Evolutionary conservation across 2,888 invertebrate genomes (phyloP), one percentile per base, ranked within the genome.

Genomic region (Lycia hirtaria): DNA sequence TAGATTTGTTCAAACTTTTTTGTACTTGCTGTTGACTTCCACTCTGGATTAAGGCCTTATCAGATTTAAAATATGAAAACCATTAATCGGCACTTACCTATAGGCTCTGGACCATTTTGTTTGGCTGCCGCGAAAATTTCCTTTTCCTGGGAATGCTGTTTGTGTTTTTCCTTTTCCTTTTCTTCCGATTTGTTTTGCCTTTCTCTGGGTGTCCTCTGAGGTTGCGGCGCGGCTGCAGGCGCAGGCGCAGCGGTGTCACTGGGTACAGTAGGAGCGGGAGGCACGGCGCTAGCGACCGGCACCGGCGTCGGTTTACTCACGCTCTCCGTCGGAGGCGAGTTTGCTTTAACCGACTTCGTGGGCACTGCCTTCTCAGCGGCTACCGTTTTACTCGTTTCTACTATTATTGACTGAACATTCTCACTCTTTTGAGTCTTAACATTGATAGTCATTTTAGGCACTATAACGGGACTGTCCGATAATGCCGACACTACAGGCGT

Each of bases 401-500:
- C 59, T 65, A 76, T 78, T 81, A 85, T 71, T 72, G 83, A 69
- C 71, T 82, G 85, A 65, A 75, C 69, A 65, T 60, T 73, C 61
- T 89, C 91, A 80, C 77, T 83, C 71, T 88, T 91, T 73, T 83
- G 87, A 62, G 75, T 72, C 76, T 88, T 90, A 75, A 79, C 68
- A 75, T 80, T 87, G 63, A 83, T 73, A 77, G 92, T 86, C 81
- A 91, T 81, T 87, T 92, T 93, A 78, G 93, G 92, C 81, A 93
- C 93, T 80, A 94, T 93, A 80, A 94, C 94, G 72, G 94, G 94
- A 70, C 94, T 94, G 75, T 95, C 94, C 54, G 94, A 93, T 87
- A 94, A 94, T 62, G 95, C 95, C 62, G 95, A 95, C 53, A 95
- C 95, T 65, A 95, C 93, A 38, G 95, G 95, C 22, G 94, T 94